Evolutionary conservation across 2,113 vertebrate genomes (phyloP).

Genomic region (Solea senegalensis): DNA sequence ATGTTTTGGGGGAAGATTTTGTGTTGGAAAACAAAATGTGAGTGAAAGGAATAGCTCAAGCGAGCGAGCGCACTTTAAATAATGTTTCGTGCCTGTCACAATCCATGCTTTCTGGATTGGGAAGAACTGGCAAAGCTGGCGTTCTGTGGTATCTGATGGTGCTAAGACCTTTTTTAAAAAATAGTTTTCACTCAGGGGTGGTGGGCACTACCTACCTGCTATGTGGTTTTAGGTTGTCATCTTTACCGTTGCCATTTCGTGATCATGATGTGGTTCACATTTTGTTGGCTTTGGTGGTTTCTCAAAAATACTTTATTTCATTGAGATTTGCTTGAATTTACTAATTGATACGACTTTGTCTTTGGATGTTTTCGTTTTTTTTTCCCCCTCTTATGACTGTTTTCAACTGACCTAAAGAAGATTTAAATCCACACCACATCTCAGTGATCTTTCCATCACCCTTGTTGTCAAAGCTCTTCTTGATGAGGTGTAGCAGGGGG

Average conservation of each 20-base stretch:
- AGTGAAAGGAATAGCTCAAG: conserved; percentile 45
- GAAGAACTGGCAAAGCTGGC: conserved; percentile 41
- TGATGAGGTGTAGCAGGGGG: not conserved
- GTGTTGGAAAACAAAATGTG: conserved; percentile 10
- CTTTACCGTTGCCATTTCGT: conserved; percentile 49
- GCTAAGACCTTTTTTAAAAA: conserved; percentile 62
- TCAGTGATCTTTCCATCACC: conserved; percentile 4
- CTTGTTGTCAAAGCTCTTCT: not conserved
- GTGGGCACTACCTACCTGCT: conserved; percentile 58
- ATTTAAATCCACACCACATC: conserved; percentile 33
- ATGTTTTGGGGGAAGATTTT: conserved; percentile 35
- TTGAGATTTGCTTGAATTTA: conserved; percentile 38
- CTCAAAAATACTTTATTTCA: conserved; percentile 13
- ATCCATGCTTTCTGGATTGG: conserved; percentile 55
- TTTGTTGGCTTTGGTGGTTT: conserved; percentile 33
- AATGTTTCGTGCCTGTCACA: conserved; percentile 60
- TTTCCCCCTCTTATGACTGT: not conserved
- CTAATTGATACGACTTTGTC: not conserved
- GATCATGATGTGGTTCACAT: conserved; percentile 38
- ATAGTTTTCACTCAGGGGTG: conserved; percentile 73
- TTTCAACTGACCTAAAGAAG: conserved; percentile 27
- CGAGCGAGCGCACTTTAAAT: conserved; percentile 77
- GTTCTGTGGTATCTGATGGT: conserved; percentile 65
- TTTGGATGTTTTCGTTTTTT: conserved; percentile 9
- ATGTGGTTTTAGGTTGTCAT: conserved; percentile 44